A percentile compares a stretch with the other conserved stretches of the same genome.
phyloP scores from a whole-genome alignment of 2,113 vertebrate species.

The Meriones unguiculatus region DNA sequence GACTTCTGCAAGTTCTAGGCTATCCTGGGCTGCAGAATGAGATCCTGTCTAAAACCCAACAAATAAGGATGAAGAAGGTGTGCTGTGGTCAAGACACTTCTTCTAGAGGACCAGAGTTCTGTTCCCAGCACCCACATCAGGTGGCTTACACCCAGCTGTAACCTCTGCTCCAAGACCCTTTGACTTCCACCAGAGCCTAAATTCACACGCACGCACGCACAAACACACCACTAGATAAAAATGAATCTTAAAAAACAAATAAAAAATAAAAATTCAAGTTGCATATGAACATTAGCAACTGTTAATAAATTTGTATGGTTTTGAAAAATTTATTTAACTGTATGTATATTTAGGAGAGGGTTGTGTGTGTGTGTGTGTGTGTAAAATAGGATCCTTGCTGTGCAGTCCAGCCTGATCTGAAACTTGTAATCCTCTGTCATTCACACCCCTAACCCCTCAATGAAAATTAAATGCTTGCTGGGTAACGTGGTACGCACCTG shows the following conservation, averaged over 20 bases:
- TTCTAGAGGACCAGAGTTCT: background rate
- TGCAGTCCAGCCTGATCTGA: background rate
- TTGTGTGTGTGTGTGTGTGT: background rate
- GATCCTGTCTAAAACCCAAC: background rate
- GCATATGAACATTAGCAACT: too few relatives aligned
- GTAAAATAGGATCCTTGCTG: background rate
- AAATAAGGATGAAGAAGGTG: background rate
- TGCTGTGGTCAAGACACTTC: background rate
- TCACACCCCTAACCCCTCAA: background rate
- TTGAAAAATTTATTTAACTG: too few relatives aligned
- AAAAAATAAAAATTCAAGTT: too few relatives aligned
- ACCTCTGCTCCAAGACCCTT: too few relatives aligned
- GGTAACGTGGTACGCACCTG: background rate
- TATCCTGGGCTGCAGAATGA: background rate
- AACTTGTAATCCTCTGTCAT: background rate
- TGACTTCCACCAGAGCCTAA: too few relatives aligned
- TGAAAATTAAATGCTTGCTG: background rate
- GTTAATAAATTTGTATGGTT: too few relatives aligned
- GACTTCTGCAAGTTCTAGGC: background rate
- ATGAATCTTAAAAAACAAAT: too few relatives aligned
- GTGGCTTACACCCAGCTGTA: background rate
- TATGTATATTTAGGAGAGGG: too few relatives aligned
- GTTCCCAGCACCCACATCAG: background rate
- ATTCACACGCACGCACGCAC: too few relatives aligned
- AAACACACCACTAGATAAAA: too few relatives aligned